A percentile compares a stretch with the other conserved stretches of the same genome.
phyloP scores from a whole-genome alignment of 1,140 invertebrate species.

The Diorhabda sublineata region DNA sequence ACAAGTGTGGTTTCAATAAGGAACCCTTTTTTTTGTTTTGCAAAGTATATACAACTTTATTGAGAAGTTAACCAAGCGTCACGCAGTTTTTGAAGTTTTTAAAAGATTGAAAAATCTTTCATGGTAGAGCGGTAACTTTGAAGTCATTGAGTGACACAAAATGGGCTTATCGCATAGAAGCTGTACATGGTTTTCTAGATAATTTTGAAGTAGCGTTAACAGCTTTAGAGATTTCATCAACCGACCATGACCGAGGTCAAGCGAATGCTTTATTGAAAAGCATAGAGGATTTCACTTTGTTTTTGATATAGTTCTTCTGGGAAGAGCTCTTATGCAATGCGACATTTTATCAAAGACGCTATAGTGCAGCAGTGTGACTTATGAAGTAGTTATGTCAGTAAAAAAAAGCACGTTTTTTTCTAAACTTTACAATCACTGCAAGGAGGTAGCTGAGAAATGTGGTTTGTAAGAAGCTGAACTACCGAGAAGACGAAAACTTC shows the following conservation, averaged over 20 bases:
- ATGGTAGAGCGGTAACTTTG: not conserved
- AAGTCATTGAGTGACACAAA: not conserved
- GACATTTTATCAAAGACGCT: not conserved
- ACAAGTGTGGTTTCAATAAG: too few relatives aligned
- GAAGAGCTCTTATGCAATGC: not conserved
- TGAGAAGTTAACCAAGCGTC: not conserved
- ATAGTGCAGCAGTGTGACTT: not conserved
- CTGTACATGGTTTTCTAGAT: not conserved
- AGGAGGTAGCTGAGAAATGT: not conserved
- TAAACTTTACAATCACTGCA: not conserved
- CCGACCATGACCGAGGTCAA: not conserved
- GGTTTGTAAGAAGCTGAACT: not conserved
- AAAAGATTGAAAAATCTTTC: not conserved
- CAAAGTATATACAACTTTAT: not conserved
- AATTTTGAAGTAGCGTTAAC: not conserved
- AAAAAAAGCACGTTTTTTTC: not conserved
- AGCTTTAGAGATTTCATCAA: not conserved
- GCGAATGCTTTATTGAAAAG: not conserved
- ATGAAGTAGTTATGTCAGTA: not conserved
- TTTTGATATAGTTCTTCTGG: not conserved
- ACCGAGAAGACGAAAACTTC: not conserved
- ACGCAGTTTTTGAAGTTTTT: not conserved
- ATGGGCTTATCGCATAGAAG: too few relatives aligned
- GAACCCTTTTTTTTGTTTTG: too few relatives aligned
- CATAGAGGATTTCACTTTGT: not conserved